Evolutionary conservation across 1,140 invertebrate genomes (phyloP), one percentile per base, ranked within the genome.

Genomic region (Pygmarrhopalites habei): DNA sequence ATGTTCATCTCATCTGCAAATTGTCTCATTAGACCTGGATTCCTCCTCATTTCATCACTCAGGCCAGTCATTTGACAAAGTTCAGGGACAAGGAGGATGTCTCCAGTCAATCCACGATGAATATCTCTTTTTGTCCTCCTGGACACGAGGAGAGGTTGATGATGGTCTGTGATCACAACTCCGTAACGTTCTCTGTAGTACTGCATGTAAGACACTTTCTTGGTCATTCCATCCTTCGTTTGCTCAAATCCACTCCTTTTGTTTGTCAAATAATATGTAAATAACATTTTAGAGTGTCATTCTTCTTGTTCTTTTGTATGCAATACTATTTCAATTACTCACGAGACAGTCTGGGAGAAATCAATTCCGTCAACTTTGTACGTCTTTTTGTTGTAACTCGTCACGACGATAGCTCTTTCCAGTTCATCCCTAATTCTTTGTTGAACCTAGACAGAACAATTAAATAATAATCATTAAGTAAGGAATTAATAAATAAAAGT

Each of bases 301-400:
- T n/a, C n/a, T n/a, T n/a, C n/a, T n/a, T n/a, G n/a, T n/a, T n/a
- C n/a, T n/a, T n/a, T n/a, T n/a, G n/a, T n/a, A 72, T 0, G 92
- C 91, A 35, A 74, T 85, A 62, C 82, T 78, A 10, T 82, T 76
- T 76, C 86, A 95, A 47, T n/a, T n/a, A n/a, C n/a, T n/a, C n/a
- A n/a, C n/a, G n/a, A n/a, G n/a, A n/a, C n/a, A n/a, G n/a, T n/a
- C n/a, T n/a, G n/a, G n/a, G n/a, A n/a, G n/a, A n/a, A n/a, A n/a
- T 85, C 82, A 41, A 98, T 85, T 70, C 94, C 90, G 75, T 93
- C 87, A 35, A 98, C 76, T 41, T 81, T 75, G 65, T 89, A 90
- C 0, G 85, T 87, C 68, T 83, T 83, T 64, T 89, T 86, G 67
- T 89, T 90, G 72, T 90, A 89, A 10, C 76, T 62, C 0, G 81